A percentile compares a stretch with the other conserved stretches of the same genome.
Evolutionary conservation across 1,140 invertebrate species (phyloP).

Genomic region (Muscidifurax raptorellus): DNA sequence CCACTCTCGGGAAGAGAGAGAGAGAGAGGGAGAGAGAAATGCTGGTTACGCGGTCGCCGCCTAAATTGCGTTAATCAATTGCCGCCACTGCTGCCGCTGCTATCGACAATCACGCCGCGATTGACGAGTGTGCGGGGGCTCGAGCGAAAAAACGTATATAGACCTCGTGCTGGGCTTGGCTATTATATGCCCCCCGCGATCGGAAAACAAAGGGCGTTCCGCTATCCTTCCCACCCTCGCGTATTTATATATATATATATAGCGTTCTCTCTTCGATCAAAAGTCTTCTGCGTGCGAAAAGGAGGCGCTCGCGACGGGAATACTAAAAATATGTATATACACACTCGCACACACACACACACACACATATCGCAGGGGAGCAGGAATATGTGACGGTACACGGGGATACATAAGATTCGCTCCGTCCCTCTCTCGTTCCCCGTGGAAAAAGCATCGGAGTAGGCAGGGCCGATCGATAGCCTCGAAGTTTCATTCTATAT

Average conservation of each 20-base stretch:
- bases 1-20: too few species aligned
- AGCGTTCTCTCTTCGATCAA: background rate
- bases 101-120: background rate
- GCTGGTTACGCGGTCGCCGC: background rate
- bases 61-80: background rate
- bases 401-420: background rate
- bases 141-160: background rate
- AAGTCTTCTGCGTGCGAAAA: background rate
- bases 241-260: too few species aligned
- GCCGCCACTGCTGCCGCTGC: background rate
- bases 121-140: background rate
- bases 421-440: background rate
- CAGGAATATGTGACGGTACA: background rate
- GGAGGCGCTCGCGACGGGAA: background rate
- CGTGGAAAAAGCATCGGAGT: background rate
- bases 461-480: constrained; percentile 33
- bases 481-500: constrained; percentile 35
- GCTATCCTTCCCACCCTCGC: background rate
- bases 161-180: background rate
- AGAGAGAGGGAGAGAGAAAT: background rate
- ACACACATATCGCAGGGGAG: too few species aligned
- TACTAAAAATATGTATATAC: background rate
- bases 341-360: too few species aligned
- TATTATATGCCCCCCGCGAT: background rate
- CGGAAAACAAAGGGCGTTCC: constrained; percentile 4